Evolutionary conservation across 2,797 vertebrate genomes (phyloP), one percentile per base, ranked within the genome.

Genomic region (Nyctibius grandis): DNA sequence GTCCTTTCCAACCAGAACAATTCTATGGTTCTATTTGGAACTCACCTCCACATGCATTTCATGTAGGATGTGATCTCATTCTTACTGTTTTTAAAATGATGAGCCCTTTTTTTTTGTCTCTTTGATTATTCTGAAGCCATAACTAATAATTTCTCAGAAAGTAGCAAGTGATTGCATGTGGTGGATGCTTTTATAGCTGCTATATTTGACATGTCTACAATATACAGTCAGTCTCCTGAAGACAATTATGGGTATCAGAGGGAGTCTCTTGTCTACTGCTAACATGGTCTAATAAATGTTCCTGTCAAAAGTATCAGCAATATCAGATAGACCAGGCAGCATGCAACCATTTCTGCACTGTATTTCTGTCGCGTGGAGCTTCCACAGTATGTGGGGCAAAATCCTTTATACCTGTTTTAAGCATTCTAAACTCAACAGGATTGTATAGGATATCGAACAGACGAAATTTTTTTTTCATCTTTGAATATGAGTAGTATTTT

Each of bases 201-300:
- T 83, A 89, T 89, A 83, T 87, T 69, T 89, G 51, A 77, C 42
- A 26, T 29, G 8, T 68, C 72, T 87, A n/a, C 33, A 70, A 47
- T 26, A 60, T n/a, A 51, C 2, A 22, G 26, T 48, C 76, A 78
- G 38, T 42, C 38, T 93, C 40, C 50, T 82, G 64, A 65, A 88
- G 80, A 84, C 63, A 85, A 4, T 70, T 93, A 44, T 5, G 45
- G 15, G 10, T 76, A 91, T 91, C 59, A 74, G 34, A 76, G 22
- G 25, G 51, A 86, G 25, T 63, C 48, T 40, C 87, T 61, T 64
- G 44, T 85, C 77, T 84, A 31, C 25, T 84, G 65, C 48, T 93
- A 88, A 82, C 36, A 53, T 56, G 61, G 9, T 67, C n/a, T 76
- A 94, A 93, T 93, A 81, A 86, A 88, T 59, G 85, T 82, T 93